Base-by-base conservation (phyloP, 1,140 invertebrate genomes). In the Phymastichus coffea region DNA sequence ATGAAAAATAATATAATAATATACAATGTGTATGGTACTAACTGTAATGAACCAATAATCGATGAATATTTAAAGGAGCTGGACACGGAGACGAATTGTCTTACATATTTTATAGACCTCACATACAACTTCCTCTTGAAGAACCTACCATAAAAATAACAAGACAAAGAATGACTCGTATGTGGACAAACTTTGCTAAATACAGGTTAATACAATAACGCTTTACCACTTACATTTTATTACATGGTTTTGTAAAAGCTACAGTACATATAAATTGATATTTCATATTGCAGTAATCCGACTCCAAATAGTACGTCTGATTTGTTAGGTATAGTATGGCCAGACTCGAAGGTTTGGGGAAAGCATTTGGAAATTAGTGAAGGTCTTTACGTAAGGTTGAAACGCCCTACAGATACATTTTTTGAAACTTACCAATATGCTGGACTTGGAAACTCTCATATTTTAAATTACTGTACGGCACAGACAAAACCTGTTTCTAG, bases 151-250 rank as follows among this genome's bases (percentile, higher is more conserved):
- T 54, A 14, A 8, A 17, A 44, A 17, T 44, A 14, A 43, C 17
- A 4, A 41, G 51, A 54, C 26, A 22, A 15, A 54, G 26, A 41
- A 20, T 54, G 15, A 15, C 33, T 6, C n/a, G 26, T 20, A 2
- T 54, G n/a, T 54, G 38, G 38, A 44, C 38, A 22, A 54, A 54
- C 22, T 54, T 54, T 26, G 52, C 40, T 44, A 54, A 54, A 44
- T 54, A 54, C 9, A 26, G 52, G 52, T 54, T 20, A 6, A 40
- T 14, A 40, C 10, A 44, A 23, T 22, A 20, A 44, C 22, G 8
- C 17, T 44, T 44, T 22, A 6, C 7, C 17, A 35, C 6, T 48
- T 48, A 17, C 12, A 35, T 8, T n/a, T 25, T 12, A 6, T 46
- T 48, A n/a, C n/a, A n/a, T n/a, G n/a, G n/a, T n/a, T n/a, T n/a